Percentiles rank a stretch among this genome's conserved stretches.
Conservation (phyloP, 2,113 vertebrate genomes). For the Emydocephalus ijimae region DNA sequence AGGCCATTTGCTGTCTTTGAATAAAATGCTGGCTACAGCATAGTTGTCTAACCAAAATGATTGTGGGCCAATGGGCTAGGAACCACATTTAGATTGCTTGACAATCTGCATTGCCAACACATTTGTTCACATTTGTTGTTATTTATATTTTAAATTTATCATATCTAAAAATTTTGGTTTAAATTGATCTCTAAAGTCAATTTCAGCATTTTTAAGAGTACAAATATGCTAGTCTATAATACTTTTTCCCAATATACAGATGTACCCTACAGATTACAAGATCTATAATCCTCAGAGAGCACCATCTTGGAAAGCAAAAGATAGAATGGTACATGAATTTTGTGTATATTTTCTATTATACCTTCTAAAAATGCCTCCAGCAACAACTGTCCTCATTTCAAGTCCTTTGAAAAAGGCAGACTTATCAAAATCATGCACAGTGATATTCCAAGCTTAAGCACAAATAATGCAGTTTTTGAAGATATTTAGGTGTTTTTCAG, state of each 20-base stretch:
- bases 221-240: not conserved
- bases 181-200: not conserved
- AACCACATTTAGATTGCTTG: not conserved
- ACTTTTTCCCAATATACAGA: not conserved
- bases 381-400: not conserved
- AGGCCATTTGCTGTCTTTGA: not conserved
- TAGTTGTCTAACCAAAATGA: not conserved
- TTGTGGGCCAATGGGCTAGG: not conserved
- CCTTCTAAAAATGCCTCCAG: not conserved
- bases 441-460: not conserved
- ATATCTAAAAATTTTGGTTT: not conserved
- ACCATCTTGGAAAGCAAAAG: not conserved
- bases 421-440: not conserved
- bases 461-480: not conserved
- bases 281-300: not conserved
- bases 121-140: not conserved
- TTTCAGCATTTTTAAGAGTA: not conserved
- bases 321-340: not conserved
- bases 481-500: not conserved
- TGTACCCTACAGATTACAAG: not conserved
- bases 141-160: not conserved
- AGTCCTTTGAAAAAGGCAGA: not conserved
- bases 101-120: not conserved
- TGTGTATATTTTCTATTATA: not conserved
- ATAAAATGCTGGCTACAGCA: not conserved